phyloP scores from a whole-genome alignment of 2,113 vertebrate genomes.

The Telmatochromis brachygnathus region DNA sequence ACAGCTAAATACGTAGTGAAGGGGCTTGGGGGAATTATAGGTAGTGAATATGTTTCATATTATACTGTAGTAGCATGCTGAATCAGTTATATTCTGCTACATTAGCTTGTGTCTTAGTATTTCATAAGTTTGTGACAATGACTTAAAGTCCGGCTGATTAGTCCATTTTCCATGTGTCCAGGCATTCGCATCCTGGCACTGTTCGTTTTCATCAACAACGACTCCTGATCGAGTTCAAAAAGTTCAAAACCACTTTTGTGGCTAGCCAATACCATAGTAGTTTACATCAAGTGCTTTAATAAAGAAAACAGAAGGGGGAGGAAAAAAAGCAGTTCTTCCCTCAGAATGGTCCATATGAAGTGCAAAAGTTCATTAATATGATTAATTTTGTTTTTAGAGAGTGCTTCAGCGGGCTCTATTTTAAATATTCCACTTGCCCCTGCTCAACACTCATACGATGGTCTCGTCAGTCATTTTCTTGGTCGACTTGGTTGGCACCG shows the following conservation, averaged over 20 bases:
- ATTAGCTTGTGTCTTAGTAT: slow-evolving; percentile 64
- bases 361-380: slow-evolving; percentile 62
- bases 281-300: slow-evolving; percentile 61
- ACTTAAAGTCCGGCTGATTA: slow-evolving; percentile 31
- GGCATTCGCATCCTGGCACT: slow-evolving; percentile 17
- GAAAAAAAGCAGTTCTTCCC: slow-evolving; percentile 2
- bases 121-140: slow-evolving; percentile 38
- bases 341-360: slow-evolving; percentile 60
- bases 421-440: slow-evolving; percentile 41
- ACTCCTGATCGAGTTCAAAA: slow-evolving; percentile 47
- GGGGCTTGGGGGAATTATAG: slow-evolving; percentile 45
- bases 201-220: slow-evolving; percentile 7
- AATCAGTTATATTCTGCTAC: slow-evolving; percentile 67
- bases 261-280: slow-evolving; percentile 27
- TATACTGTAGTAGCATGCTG: slow-evolving; percentile 71
- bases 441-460: slow-evolving; percentile 73
- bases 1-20: slow-evolving; percentile 61
- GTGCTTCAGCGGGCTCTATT: slow-evolving; percentile 21
- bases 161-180: slow-evolving; percentile 29
- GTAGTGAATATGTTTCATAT: slow-evolving; percentile 66
- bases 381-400: slow-evolving; percentile 45
- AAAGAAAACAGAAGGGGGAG: slow-evolving; percentile 21
- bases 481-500: slow-evolving; percentile 76
- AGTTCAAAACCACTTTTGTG: slow-evolving; percentile 38
- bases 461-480: slow-evolving; percentile 87